phyloP scores from a whole-genome alignment of 2,888 invertebrate species.

The Cosmopolites sordidus region DNA sequence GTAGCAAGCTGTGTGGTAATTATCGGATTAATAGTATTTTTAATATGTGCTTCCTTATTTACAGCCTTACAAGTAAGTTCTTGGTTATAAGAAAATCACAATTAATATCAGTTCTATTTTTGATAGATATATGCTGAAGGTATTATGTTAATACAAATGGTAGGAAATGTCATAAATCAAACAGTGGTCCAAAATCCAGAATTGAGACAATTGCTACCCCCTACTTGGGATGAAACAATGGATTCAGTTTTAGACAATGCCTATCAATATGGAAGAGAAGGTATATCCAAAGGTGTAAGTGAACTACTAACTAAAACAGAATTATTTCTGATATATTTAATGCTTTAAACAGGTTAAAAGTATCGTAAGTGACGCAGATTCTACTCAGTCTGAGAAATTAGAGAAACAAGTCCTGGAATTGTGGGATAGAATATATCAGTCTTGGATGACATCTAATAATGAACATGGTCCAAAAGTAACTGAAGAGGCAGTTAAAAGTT shows the following conservation, averaged over 20 bases:
- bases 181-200: slow-evolving; percentile 88
- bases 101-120: too few relatives aligned
- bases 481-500: slow-evolving; percentile 64
- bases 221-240: slow-evolving; percentile 77
- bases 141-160: slow-evolving; percentile 83
- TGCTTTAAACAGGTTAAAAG: slow-evolving; percentile 59
- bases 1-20: slow-evolving; percentile 85
- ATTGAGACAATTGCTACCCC: slow-evolving; percentile 75
- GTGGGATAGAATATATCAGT: slow-evolving; percentile 91
- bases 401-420: slow-evolving; percentile 87
- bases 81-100: not conserved
- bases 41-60: slow-evolving; percentile 75
- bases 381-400: slow-evolving; percentile 72
- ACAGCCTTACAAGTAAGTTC: slow-evolving; percentile 70
- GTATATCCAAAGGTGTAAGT: slow-evolving; percentile 76
- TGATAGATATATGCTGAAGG: slow-evolving; percentile 87
- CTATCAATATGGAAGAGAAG: slow-evolving; percentile 87
- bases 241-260: slow-evolving; percentile 91
- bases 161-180: slow-evolving; percentile 82
- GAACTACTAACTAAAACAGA: too few relatives aligned
- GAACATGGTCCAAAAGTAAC: slow-evolving; percentile 70
- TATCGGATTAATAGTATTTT: slow-evolving; percentile 74
- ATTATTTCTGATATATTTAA: not conserved
- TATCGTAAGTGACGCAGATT: slow-evolving; percentile 74
- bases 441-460: slow-evolving; percentile 75